Evolutionary conservation across 1,140 invertebrate species (phyloP), one percentile per base, ranked within the genome.

Genomic region (Hermetia illucens): DNA sequence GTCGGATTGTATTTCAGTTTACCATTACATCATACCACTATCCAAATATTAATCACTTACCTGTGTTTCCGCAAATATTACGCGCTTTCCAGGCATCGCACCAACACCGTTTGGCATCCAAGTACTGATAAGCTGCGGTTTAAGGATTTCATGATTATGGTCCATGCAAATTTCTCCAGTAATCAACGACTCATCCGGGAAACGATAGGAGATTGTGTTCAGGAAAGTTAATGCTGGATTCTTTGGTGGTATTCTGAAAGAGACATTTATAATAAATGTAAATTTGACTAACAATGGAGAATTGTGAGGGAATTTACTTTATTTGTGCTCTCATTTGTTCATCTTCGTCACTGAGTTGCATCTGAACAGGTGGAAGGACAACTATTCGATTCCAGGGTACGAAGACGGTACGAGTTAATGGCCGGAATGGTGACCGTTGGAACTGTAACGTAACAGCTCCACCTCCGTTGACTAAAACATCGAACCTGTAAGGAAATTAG

Each of bases 381-480:
- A 93, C 84, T 44, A 94, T 93, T 63, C 91, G 83, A 69, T 94
- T 94, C 89, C 89, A 92, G 15, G 89, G 88, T 39, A 90, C 87
- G 58, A 89, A 89, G 32, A 93, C 83, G 8, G 88, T 91, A 48
- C 79, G 75, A 20, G 82, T 82, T 30, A 85, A 64, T 1, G 84
- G 82, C 49, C 77, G 76, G 67, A 92, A 93, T n/a, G 88, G 89
- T 31, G 80, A 88, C 39, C 89, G 69, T 61, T 90, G 86, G 66
- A 98, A 96, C 62, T 96, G 88, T 41, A 98, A 68, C 13, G 88
- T 96, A 12, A 98, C 88, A 5, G 92, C 91, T n/a, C 93, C 91
- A 35, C 95, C 94, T 15, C 95, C 95, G 66, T 98, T 98, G 20
- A 98, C 93, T 48, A 98, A 66, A 27, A 98, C 81, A 68, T 98